These are phyloP conservation scores for Brachionus calyciflorus DNA, from an alignment of 1,140 invertebrate genomes.

Conservation along the genomic window DNA sequence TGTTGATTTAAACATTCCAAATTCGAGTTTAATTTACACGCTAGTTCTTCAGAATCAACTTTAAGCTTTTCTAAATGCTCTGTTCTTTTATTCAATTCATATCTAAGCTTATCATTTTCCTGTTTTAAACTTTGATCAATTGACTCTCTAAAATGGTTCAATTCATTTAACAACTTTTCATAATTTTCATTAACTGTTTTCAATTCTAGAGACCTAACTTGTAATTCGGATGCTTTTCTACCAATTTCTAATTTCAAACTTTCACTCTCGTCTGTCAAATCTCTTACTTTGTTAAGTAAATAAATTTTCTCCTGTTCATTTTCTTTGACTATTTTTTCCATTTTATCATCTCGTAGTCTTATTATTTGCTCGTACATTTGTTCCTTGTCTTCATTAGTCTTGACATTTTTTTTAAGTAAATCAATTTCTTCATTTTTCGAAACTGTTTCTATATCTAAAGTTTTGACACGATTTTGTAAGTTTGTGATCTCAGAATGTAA, in stretches of 20 bases:
- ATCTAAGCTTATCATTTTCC: not conserved
- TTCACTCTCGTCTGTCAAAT: not conserved
- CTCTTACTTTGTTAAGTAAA: not conserved
- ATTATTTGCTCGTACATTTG: slow-evolving; percentile 40
- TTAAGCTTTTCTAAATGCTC: not conserved
- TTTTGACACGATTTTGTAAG: slow-evolving; percentile 51
- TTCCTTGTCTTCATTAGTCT: slow-evolving; percentile 8
- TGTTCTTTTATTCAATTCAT: not conserved
- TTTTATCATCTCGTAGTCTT: slow-evolving; percentile 15
- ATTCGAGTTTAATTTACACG: not conserved
- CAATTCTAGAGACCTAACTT: not conserved
- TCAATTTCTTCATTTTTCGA: not conserved
- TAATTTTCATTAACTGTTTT: slow-evolving; percentile 15
- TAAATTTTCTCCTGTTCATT: slow-evolving; percentile 19
- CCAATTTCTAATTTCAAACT: not conserved
- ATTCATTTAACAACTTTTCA: slow-evolving; percentile 5
- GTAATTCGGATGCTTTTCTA: slow-evolving; percentile 1
- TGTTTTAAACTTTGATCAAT: not conserved
- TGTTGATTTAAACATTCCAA: slow-evolving; percentile 29
- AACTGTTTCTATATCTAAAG: not conserved
- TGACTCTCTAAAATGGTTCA: slow-evolving; percentile 26
- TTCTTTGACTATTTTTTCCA: slow-evolving; percentile 20
- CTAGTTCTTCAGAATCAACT: not conserved
- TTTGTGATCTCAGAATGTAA: slow-evolving; percentile 52
- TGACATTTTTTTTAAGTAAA: slow-evolving; percentile 1